Percentiles rank a stretch among this genome's conserved stretches.
phyloP scores from a whole-genome alignment of 2,797 vertebrate species.

The Neosilurus hyrtlii region DNA sequence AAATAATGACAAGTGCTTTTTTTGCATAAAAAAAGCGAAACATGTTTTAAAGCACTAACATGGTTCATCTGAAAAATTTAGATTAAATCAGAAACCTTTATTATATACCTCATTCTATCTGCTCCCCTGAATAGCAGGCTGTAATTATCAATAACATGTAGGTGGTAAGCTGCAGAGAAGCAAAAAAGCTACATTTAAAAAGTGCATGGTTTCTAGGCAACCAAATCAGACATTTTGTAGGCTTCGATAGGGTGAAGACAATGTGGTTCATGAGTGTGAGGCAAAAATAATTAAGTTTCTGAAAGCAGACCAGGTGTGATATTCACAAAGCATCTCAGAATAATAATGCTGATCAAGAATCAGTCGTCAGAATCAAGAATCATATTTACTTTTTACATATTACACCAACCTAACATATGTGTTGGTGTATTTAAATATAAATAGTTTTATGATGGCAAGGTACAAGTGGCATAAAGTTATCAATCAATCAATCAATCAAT shows the following conservation, averaged over 20 bases:
- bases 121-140: constrained; percentile 33
- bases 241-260: constrained; percentile 38
- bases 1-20: constrained; percentile 1
- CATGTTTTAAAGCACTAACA: neutral
- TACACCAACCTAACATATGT: neutral
- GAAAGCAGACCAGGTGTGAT: constrained; percentile 28
- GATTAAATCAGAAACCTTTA: constrained; percentile 8
- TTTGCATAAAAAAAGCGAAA: neutral
- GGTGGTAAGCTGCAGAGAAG: constrained; percentile 46
- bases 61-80: constrained; percentile 9
- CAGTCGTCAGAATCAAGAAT: neutral
- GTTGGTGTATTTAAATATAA: neutral
- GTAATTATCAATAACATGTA: constrained; percentile 52
- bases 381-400: neutral
- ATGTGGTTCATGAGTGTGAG: constrained; percentile 38
- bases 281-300: constrained; percentile 31
- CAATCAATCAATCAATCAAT: neutral
- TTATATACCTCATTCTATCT: constrained; percentile 40
- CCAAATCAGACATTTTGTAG: constrained; percentile 54
- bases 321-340: neutral
- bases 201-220: constrained; percentile 64
- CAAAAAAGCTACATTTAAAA: constrained; percentile 56
- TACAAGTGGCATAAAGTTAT: neutral
- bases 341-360: constrained; percentile 9
- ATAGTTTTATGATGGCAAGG: neutral